These are phyloP conservation scores for Pandemis cinnamomeana DNA, from an alignment of 2,888 invertebrate species.

Conservation along the genomic window DNA sequence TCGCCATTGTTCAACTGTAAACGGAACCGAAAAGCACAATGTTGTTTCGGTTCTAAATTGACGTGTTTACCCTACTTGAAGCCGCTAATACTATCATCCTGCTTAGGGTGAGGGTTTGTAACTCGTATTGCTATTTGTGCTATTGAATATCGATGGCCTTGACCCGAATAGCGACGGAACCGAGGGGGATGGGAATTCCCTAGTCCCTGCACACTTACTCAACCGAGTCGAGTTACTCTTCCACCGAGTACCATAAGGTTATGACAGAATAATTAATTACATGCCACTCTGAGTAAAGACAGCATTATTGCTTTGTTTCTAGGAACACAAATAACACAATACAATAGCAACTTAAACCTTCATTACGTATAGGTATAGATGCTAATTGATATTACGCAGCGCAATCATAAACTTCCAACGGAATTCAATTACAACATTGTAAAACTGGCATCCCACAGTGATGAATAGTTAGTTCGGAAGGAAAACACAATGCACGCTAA, in stretches of 20 bases:
- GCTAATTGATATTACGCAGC: constrained; percentile 3
- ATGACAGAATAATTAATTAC: background rate
- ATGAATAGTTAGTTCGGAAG: constrained; percentile 19
- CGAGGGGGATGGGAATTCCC: constrained; percentile 54
- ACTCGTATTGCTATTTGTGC: constrained; percentile 51
- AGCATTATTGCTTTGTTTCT: background rate
- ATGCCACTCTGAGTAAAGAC: background rate
- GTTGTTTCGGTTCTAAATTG: constrained; percentile 42
- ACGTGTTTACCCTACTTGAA: constrained; percentile 46
- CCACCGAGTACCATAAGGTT: constrained; percentile 5
- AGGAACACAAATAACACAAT: constrained; percentile 1
- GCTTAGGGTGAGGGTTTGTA: constrained; percentile 61
- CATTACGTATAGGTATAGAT: background rate
- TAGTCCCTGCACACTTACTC: constrained; percentile 33
- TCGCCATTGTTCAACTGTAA: constrained; percentile 19
- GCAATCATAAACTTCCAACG: constrained; percentile 1
- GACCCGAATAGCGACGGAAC: constrained; percentile 57
- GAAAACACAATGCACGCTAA: constrained; percentile 40
- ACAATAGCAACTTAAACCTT: constrained; percentile 3
- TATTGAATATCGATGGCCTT: constrained; percentile 70
- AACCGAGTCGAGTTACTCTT: constrained; percentile 28
- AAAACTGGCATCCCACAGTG: constrained; percentile 4
- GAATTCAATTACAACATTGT: constrained; percentile 13
- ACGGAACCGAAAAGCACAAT: constrained; percentile 23
- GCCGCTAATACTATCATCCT: constrained; percentile 47